Base-by-base conservation (phyloP, 1,140 invertebrate genomes). In the Kradibia gibbosae region DNA sequence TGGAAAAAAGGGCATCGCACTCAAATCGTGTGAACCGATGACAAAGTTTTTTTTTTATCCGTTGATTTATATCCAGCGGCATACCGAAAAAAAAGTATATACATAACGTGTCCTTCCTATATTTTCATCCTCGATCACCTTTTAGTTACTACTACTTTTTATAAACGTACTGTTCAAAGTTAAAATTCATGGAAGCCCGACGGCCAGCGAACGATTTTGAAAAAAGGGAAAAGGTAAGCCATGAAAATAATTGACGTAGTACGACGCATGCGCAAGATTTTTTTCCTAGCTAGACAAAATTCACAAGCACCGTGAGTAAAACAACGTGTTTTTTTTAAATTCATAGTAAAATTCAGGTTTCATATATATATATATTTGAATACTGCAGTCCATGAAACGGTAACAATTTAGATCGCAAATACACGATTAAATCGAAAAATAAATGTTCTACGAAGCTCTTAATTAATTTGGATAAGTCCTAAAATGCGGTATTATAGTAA, bases 121-220 rank as follows among this genome's bases (percentile, higher is more conserved):
- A 34, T 55, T 74, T 74, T 65, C 25, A 42, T n/a, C 28, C 77
- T 65, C 42, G 31, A 22, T 25, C 7, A 80, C 70, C 72, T 53
- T 70, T 42, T 42, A 28, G 20, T 20, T 34, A 5, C 20, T 3
- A 15, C 70, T 57, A 22, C 13, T 48, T 83, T 85, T 86, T 85
- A 25, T 3, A 62, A 55, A 53, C 78, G 77, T 77, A 50, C 83
- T 78, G 83, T 73, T 71, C 62, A 39, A 84, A 83, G 87, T 89
- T 88, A 89, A 88, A 89, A 89, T 89, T 88, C 87, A 89, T 87
- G 85, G 83, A 86, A 85, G 81, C 83, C 83, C 75, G 55, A 45
- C 57, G 83, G 83, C 82, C 82, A 78, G 84, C 82, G 84, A 84
- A 86, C 77, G 84, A 77, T 75, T 81, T 65, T 83, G 55, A 48